A percentile compares a stretch with the other conserved stretches of the same genome.
These are phyloP conservation scores for Scleropages formosus DNA, from an alignment of 2,797 vertebrate genomes.

Conservation along the genomic window DNA sequence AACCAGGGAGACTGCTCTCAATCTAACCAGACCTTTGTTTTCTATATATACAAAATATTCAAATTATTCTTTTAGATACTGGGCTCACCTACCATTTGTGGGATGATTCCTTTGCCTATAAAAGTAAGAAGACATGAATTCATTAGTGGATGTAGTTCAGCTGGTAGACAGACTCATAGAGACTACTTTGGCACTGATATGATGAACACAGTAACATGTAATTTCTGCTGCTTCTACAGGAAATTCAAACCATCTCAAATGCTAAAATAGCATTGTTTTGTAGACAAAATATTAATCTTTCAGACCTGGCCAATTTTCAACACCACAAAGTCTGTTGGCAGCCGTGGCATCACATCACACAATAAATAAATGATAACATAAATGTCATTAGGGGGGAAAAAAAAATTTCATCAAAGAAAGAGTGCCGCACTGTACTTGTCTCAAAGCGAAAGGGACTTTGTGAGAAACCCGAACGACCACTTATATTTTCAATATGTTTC, in stretches of 20 bases:
- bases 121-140: conserved; percentile 43
- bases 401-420: no score
- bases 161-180: neutral
- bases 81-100: conserved; percentile 59
- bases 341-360: neutral
- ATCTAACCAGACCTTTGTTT: neutral
- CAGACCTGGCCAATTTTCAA: neutral
- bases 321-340: neutral
- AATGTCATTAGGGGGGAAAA: no score
- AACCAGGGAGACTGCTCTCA: neutral
- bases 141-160: neutral
- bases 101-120: conserved; percentile 58
- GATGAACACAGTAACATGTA: neutral
- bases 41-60: conserved; percentile 40
- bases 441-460: no score
- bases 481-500: no score
- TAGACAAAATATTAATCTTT: neutral
- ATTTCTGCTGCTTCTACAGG: neutral
- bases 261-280: neutral
- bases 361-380: no score
- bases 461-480: no score
- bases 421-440: no score
- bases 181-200: neutral
- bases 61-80: conserved; percentile 41
- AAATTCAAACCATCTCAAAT: neutral